phyloP scores from a whole-genome alignment of 2,113 vertebrate genomes.

The Corvus cornix region DNA sequence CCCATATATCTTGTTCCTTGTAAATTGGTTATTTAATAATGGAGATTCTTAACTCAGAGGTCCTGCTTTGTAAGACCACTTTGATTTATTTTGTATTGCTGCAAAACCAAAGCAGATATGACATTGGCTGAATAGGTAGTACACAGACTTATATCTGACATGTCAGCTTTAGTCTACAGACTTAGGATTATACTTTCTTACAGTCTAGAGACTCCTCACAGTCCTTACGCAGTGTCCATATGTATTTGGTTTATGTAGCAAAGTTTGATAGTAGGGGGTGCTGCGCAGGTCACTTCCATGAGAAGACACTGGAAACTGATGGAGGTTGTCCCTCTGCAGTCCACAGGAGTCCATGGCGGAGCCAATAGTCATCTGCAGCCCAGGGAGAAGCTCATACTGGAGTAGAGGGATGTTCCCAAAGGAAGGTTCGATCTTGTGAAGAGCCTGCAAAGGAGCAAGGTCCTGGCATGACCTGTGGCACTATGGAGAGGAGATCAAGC shows the following conservation, averaged over 20 bases:
- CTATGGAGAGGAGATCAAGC: fast-evolving
- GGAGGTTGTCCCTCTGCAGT: neutral
- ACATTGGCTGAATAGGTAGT: neutral
- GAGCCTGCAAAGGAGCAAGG: neutral
- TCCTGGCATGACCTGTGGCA: neutral
- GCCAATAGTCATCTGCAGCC: fast-evolving
- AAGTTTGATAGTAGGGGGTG: neutral
- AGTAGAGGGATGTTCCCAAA: neutral
- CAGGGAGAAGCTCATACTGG: neutral
- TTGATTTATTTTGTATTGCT: neutral
- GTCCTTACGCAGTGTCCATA: fast-evolving
- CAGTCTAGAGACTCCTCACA: neutral
- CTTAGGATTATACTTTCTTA: neutral
- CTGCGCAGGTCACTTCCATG: neutral
- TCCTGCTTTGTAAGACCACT: neutral
- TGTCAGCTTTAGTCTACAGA: neutral
- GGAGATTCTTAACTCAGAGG: neutral
- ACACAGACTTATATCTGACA: neutral
- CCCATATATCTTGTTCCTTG: neutral
- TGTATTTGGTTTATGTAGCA: neutral
- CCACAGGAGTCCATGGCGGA: neutral
- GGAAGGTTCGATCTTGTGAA: neutral
- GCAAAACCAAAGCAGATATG: neutral
- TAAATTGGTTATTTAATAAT: neutral
- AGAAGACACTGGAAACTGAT: neutral